These are phyloP conservation scores for Cherax quadricarinatus DNA, from an alignment of 1,140 invertebrate genomes.

Conservation along the genomic window DNA sequence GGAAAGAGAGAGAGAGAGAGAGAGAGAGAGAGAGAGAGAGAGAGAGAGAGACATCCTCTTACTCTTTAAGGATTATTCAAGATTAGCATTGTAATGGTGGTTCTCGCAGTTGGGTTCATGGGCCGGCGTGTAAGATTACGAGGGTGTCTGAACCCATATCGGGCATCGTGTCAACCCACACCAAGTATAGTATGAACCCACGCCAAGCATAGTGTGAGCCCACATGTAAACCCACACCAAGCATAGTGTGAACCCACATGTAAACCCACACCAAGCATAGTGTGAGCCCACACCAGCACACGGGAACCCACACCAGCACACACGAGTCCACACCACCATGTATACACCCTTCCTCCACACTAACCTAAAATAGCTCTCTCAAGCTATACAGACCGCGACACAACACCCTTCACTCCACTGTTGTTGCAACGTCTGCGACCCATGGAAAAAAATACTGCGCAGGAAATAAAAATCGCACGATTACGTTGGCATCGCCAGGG, in stretches of 20 bases:
- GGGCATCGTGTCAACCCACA: no score
- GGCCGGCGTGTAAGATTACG: no score
- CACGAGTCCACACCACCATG: no score
- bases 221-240: no score
- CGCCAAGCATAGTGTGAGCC: no score
- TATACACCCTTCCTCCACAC: neutral
- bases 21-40: neutral
- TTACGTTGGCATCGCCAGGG: neutral
- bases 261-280: no score
- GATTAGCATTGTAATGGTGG: slow-evolving; percentile 25
- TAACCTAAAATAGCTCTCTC: neutral
- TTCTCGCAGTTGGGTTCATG: neutral
- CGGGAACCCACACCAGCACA: no score
- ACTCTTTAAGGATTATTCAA: slow-evolving; percentile 25
- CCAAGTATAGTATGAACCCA: no score
- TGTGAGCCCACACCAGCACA: no score
- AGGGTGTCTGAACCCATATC: no score
- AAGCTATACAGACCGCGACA: neutral
- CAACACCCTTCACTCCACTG: slow-evolving; percentile 23
- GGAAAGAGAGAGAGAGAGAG: neutral
- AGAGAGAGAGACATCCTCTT: slow-evolving; percentile 13
- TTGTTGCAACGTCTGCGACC: slow-evolving; percentile 23
- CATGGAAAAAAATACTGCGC: slow-evolving; percentile 3
- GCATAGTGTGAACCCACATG: no score
- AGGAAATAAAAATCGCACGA: slow-evolving; percentile 7